Percentiles rank a stretch among this genome's conserved stretches.
Evolutionary conservation across 2,888 invertebrate species (phyloP).

Genomic region (Ennomos quercinarius): DNA sequence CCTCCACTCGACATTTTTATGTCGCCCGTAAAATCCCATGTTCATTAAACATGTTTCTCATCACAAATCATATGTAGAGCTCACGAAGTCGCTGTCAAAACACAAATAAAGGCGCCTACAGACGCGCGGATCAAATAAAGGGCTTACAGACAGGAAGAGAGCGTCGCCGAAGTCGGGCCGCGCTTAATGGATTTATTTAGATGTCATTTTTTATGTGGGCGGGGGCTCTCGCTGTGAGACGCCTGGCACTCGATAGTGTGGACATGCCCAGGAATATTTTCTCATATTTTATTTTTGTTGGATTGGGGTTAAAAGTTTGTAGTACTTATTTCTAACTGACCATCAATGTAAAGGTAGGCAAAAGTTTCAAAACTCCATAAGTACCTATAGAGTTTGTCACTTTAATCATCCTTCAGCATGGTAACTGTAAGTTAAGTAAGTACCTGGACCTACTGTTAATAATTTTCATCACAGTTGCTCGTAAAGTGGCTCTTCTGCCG

Average conservation of each 20-base stretch:
- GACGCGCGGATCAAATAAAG: conserved; percentile 72
- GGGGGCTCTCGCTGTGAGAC: conserved; percentile 74
- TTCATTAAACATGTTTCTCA: conserved; percentile 74
- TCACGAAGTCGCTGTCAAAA: conserved; percentile 69
- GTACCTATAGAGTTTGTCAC: too few species aligned
- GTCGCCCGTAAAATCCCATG: conserved; percentile 36
- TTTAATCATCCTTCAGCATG: too few species aligned
- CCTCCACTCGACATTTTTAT: conserved; percentile 23
- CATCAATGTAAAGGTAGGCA: too few species aligned
- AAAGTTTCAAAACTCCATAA: too few species aligned
- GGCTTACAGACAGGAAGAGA: conserved; percentile 77
- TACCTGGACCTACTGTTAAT: too few species aligned
- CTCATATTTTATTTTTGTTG: neutral
- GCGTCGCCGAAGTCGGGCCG: conserved; percentile 51
- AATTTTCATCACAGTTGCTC: too few species aligned
- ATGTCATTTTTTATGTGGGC: conserved; percentile 86
- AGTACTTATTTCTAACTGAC: too few species aligned
- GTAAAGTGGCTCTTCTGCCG: too few species aligned
- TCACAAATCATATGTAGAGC: conserved; percentile 73
- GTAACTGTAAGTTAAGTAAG: too few species aligned
- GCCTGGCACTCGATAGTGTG: conserved; percentile 63
- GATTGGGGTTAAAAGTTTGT: neutral
- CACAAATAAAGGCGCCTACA: conserved; percentile 78
- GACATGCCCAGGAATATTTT: conserved; percentile 51
- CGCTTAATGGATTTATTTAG: conserved; percentile 84